Conservation (phyloP, 2,113 vertebrate genomes). For the Cynocephalus volans region DNA sequence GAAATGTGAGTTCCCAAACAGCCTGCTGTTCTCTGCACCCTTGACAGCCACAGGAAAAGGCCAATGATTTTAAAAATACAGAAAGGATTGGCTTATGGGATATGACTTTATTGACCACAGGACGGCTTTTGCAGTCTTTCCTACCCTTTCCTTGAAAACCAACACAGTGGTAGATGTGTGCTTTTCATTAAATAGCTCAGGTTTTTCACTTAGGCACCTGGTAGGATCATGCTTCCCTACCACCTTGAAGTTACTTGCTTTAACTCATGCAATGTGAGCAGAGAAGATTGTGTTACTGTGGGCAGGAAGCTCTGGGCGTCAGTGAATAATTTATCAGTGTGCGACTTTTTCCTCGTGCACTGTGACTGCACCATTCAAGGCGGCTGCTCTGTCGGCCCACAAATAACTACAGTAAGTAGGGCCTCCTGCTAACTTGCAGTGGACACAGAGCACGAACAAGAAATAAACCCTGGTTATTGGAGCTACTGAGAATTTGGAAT, state of each 20-base stretch:
- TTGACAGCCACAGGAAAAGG: background rate
- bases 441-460: background rate
- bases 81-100: background rate
- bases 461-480: background rate
- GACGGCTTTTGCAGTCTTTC: background rate
- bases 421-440: background rate
- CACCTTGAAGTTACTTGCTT: background rate
- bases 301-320: background rate
- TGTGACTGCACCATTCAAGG: background rate
- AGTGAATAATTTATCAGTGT: fast-evolving
- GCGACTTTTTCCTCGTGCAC: background rate
- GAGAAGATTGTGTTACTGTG: background rate
- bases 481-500: background rate
- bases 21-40: background rate
- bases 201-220: background rate
- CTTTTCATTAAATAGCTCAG: background rate
- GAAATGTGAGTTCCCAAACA: background rate
- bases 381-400: background rate
- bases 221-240: background rate
- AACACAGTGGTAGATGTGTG: background rate
- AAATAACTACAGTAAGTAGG: fast-evolving
- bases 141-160: background rate
- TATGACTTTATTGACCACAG: background rate
- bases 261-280: background rate
- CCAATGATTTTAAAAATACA: background rate